phyloP scores from a whole-genome alignment of 2,113 vertebrate species.

The Siniperca chuatsi region DNA sequence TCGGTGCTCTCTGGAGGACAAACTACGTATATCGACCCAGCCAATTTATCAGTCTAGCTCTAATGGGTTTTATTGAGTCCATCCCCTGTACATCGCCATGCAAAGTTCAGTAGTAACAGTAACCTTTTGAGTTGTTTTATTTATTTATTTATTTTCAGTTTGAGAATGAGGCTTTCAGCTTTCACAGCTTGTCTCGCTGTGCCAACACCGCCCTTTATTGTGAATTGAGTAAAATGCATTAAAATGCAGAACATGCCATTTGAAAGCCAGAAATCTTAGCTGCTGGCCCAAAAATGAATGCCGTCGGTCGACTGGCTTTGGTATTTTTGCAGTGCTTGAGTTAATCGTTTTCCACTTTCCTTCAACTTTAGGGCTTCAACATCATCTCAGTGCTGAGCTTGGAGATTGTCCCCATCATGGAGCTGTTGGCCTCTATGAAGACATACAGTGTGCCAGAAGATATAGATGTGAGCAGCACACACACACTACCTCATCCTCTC shows the following conservation, averaged over 20 bases:
- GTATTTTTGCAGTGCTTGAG: background rate
- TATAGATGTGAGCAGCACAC: slow-evolving; percentile 88
- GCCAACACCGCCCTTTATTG: background rate
- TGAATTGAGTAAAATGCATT: background rate
- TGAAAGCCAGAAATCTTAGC: background rate
- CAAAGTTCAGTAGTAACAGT: background rate
- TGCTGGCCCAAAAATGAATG: background rate
- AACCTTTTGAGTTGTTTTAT: background rate
- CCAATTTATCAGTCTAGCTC: too few species aligned
- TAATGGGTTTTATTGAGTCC: background rate
- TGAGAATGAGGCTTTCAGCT: background rate
- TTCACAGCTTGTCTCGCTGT: background rate
- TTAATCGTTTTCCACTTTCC: background rate
- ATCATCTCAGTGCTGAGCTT: slow-evolving; percentile 95
- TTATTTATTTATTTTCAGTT: too few species aligned
- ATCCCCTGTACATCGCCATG: background rate
- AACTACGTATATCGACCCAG: background rate
- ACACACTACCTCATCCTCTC: background rate
- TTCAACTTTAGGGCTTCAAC: slow-evolving; percentile 89
- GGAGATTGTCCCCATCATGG: slow-evolving; percentile 97
- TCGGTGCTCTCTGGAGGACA: too few species aligned
- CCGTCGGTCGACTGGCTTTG: background rate
- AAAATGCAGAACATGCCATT: background rate
- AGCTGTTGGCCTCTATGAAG: slow-evolving; percentile 97
- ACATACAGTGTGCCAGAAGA: slow-evolving; percentile 93